phyloP scores from a whole-genome alignment of 2,113 vertebrate species.

The Meriones unguiculatus region DNA sequence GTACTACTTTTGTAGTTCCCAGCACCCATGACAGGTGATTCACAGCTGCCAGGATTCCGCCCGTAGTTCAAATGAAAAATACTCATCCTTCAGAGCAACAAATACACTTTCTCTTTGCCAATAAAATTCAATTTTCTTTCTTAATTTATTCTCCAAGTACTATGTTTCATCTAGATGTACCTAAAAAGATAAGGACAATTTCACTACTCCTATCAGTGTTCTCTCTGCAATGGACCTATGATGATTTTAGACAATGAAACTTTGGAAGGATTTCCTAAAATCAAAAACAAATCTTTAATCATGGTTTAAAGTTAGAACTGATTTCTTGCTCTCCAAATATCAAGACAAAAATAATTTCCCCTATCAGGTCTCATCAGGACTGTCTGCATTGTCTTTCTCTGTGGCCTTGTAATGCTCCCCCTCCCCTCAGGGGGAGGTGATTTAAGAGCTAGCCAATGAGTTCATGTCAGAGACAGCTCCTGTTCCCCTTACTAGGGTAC shows the following conservation, averaged over 20 bases:
- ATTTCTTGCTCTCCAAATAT: background rate
- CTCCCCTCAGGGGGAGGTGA: no score
- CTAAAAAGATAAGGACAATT: background rate
- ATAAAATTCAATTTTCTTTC: background rate
- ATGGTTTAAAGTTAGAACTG: background rate
- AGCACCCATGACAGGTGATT: background rate
- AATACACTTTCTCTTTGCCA: background rate
- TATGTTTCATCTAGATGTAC: background rate
- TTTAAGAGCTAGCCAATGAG: no score
- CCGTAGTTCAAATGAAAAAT: background rate
- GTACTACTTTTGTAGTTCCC: background rate
- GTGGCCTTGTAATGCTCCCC: no score
- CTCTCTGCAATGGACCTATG: background rate
- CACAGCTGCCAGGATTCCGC: background rate
- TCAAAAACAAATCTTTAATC: background rate
- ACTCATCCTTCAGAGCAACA: background rate
- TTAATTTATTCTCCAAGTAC: background rate
- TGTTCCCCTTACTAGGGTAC: no score
- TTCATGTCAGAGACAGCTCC: no score
- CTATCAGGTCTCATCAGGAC: no score
- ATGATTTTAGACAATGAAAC: background rate
- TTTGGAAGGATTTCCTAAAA: background rate
- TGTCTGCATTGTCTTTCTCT: background rate
- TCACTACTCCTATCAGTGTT: background rate
- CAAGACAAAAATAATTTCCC: background rate